These are phyloP conservation scores for Aporophyla lueneburgensis DNA, from an alignment of 2,888 invertebrate genomes.

Conservation along the genomic window DNA sequence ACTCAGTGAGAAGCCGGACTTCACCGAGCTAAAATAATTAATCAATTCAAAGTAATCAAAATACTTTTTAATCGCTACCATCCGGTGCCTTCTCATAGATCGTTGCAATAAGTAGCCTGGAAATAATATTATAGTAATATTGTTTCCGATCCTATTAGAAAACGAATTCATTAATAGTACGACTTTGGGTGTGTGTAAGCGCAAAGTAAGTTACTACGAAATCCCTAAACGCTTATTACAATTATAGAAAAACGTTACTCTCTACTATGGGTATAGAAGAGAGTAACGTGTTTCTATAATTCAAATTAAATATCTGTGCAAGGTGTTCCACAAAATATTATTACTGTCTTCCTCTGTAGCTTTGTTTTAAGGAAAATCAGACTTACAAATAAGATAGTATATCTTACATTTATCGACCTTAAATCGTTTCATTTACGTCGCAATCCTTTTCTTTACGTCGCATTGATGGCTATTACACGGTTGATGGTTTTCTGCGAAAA, in stretches of 20 bases:
- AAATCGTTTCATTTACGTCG: constrained; percentile 6
- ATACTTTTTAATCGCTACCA: neutral
- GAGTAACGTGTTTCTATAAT: neutral
- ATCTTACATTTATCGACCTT: constrained; percentile 17
- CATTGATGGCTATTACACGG: constrained; percentile 28
- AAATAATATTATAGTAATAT: neutral
- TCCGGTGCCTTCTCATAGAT: neutral
- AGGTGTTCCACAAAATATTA: neutral
- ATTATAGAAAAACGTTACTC: neutral
- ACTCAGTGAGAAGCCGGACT: neutral
- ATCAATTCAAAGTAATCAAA: neutral
- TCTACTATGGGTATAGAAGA: no score
- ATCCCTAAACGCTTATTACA: neutral
- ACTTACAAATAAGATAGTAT: neutral
- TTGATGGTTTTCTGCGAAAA: constrained; percentile 25
- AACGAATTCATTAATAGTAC: neutral
- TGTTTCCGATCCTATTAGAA: neutral
- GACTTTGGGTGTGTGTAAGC: neutral
- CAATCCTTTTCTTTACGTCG: constrained; percentile 21
- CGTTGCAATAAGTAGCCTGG: neutral
- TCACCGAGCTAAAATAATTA: neutral
- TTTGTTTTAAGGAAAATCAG: constrained; percentile 11
- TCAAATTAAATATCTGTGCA: neutral
- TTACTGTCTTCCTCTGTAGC: neutral
- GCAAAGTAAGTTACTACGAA: neutral